These are phyloP conservation scores for Oligia latruncula DNA, from an alignment of 2,888 invertebrate species.

Conservation along the genomic window DNA sequence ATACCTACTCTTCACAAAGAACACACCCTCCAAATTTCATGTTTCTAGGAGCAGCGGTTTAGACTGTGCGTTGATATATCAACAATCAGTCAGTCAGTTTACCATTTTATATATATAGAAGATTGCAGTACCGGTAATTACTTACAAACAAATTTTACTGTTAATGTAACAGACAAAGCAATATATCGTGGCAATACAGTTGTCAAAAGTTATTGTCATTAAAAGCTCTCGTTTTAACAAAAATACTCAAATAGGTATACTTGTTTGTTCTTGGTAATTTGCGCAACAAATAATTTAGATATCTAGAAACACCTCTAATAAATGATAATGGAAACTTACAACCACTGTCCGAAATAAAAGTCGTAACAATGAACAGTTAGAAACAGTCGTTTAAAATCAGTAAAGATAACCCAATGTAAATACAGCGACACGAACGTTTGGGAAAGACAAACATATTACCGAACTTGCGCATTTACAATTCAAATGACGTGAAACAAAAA, in stretches of 20 bases:
- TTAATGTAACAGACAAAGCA: background rate
- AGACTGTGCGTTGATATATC: too few species aligned
- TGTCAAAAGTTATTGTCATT: background rate
- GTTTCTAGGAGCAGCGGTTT: too few species aligned
- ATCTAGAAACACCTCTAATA: background rate
- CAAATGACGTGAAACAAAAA: conserved; percentile 74
- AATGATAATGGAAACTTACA: conserved; percentile 1
- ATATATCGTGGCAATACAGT: background rate
- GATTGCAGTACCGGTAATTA: background rate
- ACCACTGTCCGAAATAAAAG: conserved; percentile 45
- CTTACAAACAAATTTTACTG: background rate
- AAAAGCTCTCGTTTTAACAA: background rate
- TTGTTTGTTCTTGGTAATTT: background rate
- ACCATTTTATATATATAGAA: too few species aligned
- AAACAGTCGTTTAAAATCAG: conserved; percentile 60
- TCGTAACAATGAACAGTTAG: conserved; percentile 59
- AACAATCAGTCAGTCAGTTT: too few species aligned
- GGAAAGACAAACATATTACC: conserved; percentile 73
- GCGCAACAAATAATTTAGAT: background rate
- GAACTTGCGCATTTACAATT: conserved; percentile 74
- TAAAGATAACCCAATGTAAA: conserved; percentile 70
- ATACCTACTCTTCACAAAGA: too few species aligned
- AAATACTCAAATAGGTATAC: background rate
- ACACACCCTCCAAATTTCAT: too few species aligned
- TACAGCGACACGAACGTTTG: conserved; percentile 65